Base-by-base conservation (phyloP, 92 coral and sea anemone genomes). In the Metridium senile region DNA sequence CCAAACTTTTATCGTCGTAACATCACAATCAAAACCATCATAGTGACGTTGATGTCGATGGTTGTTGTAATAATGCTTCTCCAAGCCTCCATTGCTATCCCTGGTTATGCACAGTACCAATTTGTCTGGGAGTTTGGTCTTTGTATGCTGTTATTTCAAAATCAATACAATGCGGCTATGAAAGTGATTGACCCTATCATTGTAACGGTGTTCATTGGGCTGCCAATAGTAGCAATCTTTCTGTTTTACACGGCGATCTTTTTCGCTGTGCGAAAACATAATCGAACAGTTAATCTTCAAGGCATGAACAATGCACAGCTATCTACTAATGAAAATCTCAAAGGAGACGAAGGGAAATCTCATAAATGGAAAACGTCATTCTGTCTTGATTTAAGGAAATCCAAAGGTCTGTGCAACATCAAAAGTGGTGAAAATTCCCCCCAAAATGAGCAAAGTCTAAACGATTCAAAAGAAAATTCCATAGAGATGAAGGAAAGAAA, bases 221-320 rank as follows among this genome's bases (percentile, higher is more conserved):
- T 59, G 0, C 79, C 79, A n/a, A 3, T 74, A 11, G 51, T 21
- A 8, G 26, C 32, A 1, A 59, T 58, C 19, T 0, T 74, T n/a
- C 51, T 58, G 25, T 74, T 68, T 23, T 33, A 74, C n/a, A 58
- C 79, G 11, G 13, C 22, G 26, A 71, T 71, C 23, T 71, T 46
- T 71, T 13, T 28, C 47, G 51, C 62, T 19, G 76, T 71, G 27
- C n/a, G 64, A 30, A 33, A 58, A 30, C 76, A 71, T 45, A 71
- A 71, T 30, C 32, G 46, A 3, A 53, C 63, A 20, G 28, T 71
- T 51, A 31, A 32, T 19, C 6, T 13, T n/a, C n/a, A 39, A 39
- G n/a, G 33, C 17, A 9, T 19, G 29, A 64, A 64, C 11, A 34
- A 10, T 27, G 46, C 21, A 3, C 67, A 61, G 13, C 31, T 22